Evolutionary conservation across 2,888 invertebrate genomes (phyloP), one percentile per base, ranked within the genome.

Genomic region (Frankliniella fusca): DNA sequence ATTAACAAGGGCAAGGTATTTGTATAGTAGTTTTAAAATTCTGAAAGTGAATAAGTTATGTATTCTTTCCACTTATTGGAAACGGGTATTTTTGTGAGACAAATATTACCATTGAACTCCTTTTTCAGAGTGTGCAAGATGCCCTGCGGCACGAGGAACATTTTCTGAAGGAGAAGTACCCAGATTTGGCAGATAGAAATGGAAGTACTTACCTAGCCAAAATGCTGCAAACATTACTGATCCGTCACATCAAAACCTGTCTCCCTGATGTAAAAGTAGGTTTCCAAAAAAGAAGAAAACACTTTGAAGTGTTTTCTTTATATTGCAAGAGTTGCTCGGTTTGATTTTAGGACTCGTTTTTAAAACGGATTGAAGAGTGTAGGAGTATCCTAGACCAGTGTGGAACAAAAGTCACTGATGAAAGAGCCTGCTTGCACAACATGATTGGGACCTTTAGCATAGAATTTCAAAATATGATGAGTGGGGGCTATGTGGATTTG

Each of bases 1-100:
- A 91, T 90, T 81, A 88, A 89, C 80, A 87, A 88, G 81, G 88
- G 87, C 81, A 91, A 84, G 38, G 38, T 38, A 38, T 38, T 38
- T 5, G 5, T 3, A 38, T 38, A 38, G 2, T 3, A 38, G 2
- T 38, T 38, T 38, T 38, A 38, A 38, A 38, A 38, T 38, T 38
- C 38, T 38, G n/a, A n/a, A n/a, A n/a, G n/a, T n/a, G n/a, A n/a
- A 38, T 38, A 3, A 38, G 5, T 38, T 38, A 38, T 38, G 3
- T 38, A 38, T 38, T 38, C 38, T 38, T 38, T 38, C n/a, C n/a
- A n/a, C n/a, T n/a, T n/a, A n/a, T n/a, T n/a, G n/a, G n/a, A n/a
- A n/a, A n/a, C n/a, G n/a, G 38, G 38, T 38, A 38, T 5, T 38
- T 38, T 38, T 38, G 3, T 38, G 38, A 38, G 38, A 3, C 38